Base-by-base conservation (phyloP, 2,797 vertebrate species). In the Aulostomus chinensis region DNA sequence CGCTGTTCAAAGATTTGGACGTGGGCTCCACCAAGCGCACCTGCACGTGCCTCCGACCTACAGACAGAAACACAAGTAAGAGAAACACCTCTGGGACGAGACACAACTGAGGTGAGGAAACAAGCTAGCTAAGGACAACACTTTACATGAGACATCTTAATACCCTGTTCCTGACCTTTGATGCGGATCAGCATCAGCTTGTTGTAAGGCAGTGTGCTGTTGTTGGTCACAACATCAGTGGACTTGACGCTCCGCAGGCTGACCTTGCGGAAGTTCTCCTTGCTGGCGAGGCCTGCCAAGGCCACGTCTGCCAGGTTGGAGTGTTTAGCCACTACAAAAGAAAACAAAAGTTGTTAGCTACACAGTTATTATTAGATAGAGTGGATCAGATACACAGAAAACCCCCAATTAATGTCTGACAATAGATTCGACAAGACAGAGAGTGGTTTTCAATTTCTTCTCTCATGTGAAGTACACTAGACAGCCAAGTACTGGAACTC, bases 111-210 rank as follows among this genome's bases (percentile, higher is more conserved):
- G 20, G 18, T n/a, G 9, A 16, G 15, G 9, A 14, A 10, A 24
- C 30, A 33, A 5, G 1, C 3, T 5, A 4, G 24, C 2, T 7
- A 25, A 25, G 6, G 2, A 4, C 2, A n/a, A n/a, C n/a, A n/a
- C n/a, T n/a, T n/a, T n/a, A n/a, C n/a, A n/a, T n/a, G n/a, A n/a
- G n/a, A n/a, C n/a, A n/a, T n/a, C n/a, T n/a, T n/a, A n/a, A n/a
- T n/a, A n/a, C n/a, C n/a, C n/a, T n/a, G 14, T 38, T 34, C 38
- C 83, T 70, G 58, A 93, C 92, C 92, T 92, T 93, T 93, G 53
- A 93, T 89, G 33, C 89, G 89, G 37, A 93, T 91, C 5, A 93
- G 91, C 92, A 93, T 93, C 55, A 93, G 89, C 45, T 92, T 92
- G 69, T 90, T 76, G 78, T 86, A 93, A 43, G 92, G 92, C 60